phyloP scores from a whole-genome alignment of 1,140 invertebrate genomes.

The Drosophila teissieri region DNA sequence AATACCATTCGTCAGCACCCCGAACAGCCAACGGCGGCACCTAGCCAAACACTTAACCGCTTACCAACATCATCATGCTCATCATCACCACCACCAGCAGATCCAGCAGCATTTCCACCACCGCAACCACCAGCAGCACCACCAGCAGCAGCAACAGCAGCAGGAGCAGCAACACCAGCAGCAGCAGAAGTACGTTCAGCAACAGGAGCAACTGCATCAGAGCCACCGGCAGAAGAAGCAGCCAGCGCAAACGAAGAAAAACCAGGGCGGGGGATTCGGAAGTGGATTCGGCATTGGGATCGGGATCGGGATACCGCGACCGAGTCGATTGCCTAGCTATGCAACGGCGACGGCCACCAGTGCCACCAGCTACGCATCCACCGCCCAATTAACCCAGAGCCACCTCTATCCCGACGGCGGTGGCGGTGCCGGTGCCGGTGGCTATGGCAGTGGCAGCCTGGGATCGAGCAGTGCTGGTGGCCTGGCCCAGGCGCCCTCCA shows the following conservation, averaged over 20 bases:
- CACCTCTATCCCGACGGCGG: neutral
- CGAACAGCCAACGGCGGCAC: conserved; percentile 84
- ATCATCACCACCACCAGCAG: conserved; percentile 55
- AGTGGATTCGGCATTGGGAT: neutral
- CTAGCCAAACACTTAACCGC: conserved; percentile 81
- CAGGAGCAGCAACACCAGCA: neutral
- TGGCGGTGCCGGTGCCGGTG: conserved; percentile 22
- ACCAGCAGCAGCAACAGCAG: conserved; percentile 23
- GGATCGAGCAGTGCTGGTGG: conserved; percentile 57
- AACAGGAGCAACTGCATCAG: neutral
- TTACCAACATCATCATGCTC: conserved; percentile 70
- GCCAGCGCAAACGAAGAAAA: neutral
- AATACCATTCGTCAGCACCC: conserved; percentile 74
- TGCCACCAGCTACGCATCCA: conserved; percentile 72
- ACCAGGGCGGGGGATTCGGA: too few species aligned
- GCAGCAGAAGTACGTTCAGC: neutral
- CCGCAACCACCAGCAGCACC: conserved; percentile 9
- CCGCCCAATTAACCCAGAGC: conserved; percentile 58
- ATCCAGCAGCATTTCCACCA: conserved; percentile 28
- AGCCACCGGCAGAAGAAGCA: conserved; percentile 15
- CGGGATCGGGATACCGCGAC: conserved; percentile 23
- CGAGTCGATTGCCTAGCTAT: conserved; percentile 62
- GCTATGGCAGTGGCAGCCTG: conserved; percentile 43
- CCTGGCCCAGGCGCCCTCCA: conserved; percentile 87
- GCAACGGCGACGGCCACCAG: conserved; percentile 72